Base-by-base conservation (phyloP, 2,797 vertebrate genomes). In the Malacoraja senta region DNA sequence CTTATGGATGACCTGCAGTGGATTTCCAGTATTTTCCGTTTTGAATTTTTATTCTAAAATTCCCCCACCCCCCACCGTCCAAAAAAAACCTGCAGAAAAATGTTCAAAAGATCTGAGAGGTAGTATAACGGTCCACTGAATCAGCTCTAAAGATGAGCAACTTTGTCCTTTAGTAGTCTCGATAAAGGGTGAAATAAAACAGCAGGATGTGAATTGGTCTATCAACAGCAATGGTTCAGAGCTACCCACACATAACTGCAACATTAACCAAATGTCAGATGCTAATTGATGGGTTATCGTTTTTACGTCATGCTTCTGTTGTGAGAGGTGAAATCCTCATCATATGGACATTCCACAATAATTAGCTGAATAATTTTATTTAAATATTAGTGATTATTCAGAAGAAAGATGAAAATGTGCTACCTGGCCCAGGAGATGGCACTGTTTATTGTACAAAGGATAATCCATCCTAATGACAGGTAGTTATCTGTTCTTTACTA, bases 391-490 rank as follows among this genome's bases (percentile, higher is more conserved):
- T 44, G 38, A 74, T 19, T 74, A 91, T 24, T 72, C 35, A 91
- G 38, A 24, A 74, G 26, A 74, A 74, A 35, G 71, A 29, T 53
- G 13, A 71, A 91, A 74, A 92, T 76, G 74, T 38, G 72, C 71
- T 53, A 76, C 10, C 38, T 74, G 90, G 71, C 94, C 96, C 96
- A 95, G 95, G 93, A 96, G 95, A 96, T 94, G 96, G 95, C 94
- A 94, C 94, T 95, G 93, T 95, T 94, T 93, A 93, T 95, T 95
- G 72, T 10, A 94, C 83, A 94, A 94, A 80, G 80, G 24, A 76
- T 86, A 91, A n/a, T 17, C 93, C 77, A 91, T 35, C 93, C 84
- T 21, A 78, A 77, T 29, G 65, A 7, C 0, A 86, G 93, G 58
- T 6, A 38, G 21, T 44, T 21, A 58, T 84, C 71, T 93, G 7